Evolutionary conservation across 2,888 invertebrate species (phyloP), one percentile per base, ranked within the genome.

Genomic region (Eupithecia pulchellata): DNA sequence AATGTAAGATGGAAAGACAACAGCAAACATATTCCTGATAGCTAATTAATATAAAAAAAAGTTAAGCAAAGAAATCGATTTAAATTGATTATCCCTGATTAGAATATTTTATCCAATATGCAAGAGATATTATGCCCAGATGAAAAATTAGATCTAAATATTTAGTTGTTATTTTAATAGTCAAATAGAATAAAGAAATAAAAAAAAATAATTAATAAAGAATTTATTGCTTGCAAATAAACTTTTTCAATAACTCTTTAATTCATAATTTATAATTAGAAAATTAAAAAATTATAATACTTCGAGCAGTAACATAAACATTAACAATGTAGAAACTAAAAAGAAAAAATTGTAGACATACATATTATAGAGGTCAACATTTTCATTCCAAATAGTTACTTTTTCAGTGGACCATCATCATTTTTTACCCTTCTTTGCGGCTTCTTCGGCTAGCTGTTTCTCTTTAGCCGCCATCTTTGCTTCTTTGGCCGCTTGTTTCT

Each of bases 401-500:
- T 34, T 3, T 39, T 39, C 39, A 17, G 5, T 39, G 4, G 4
- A 11, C 1, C 20, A 57, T 29, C 29, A 32, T 34, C 1, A 4
- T 20, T 61, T 61, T 13, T 34, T 25, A 20, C 0, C 5, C 2
- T 34, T 61, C 34, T 61, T 34, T 36, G n/a, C 32, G 5, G 25
- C 34, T 32, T 34, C 34, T 20, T n/a, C 61, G 8, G 34, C 61
- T 14, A 13, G 13, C 32, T 32, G n/a, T 14, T 61, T 61, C 20
- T 32, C 17, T 25, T 61, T 61, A n/a, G 61, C 61, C 6, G 32
- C 61, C 20, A 9, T 4, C 34, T 20, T 34, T 20, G 61, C 61
- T 61, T 20, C 61, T 20, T 13, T 36, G 11, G 34, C 63, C 32
- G 58, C 58, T 71, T 67, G 25, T 67, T 71, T 61, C 32, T 61